Base-by-base conservation (phyloP, 2,797 vertebrate genomes). In the Sebastes cheni region DNA sequence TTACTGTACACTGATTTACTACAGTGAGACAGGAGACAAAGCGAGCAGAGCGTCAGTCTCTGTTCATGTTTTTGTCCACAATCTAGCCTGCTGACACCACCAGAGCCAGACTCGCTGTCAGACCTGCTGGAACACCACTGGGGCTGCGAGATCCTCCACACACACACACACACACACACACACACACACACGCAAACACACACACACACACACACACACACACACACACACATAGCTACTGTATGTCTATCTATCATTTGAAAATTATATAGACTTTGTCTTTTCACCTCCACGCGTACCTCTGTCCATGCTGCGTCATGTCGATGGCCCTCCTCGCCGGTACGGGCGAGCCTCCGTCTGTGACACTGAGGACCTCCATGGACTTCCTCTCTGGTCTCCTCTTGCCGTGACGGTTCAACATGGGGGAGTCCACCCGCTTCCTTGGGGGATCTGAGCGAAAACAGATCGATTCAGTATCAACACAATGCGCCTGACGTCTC, bases 1-100 rank as follows among this genome's bases (percentile, higher is more conserved):
- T 98, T 98, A 99, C 97, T 98, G 97, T 97, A 98, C 95, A 97
- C 95, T 96, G 96, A 97, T 96, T 97, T 98, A 98, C 97, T 99
- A 98, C 89, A 96, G 96, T 95, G 93, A 93, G 90, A 94, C 91
- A 92, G 96, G 95, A 95, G 96, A 98, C 96, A 98, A 96, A 97
- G 96, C 90, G 93, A 96, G 96, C 96, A 96, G 92, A 96, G 86
- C 94, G 94, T 97, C 96, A 94, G 88, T 82, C 84, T 91, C 77
- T 84, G 81, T 82, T 75, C 70, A 62, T 72, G 79, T 76, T 78
- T 61, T 78, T 65, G 75, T 85, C 82, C 75, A 79, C 73, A 83
- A 34, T 3, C 66, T 29, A 84, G 59, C 75, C 82, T 59, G 73
- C 75, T 73, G 83, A 81, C 72, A 86, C 25, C 72, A 84, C 25